Evolutionary conservation across 2,797 vertebrate species (phyloP), one percentile per base, ranked within the genome.

Genomic region (Falco berigora): DNA sequence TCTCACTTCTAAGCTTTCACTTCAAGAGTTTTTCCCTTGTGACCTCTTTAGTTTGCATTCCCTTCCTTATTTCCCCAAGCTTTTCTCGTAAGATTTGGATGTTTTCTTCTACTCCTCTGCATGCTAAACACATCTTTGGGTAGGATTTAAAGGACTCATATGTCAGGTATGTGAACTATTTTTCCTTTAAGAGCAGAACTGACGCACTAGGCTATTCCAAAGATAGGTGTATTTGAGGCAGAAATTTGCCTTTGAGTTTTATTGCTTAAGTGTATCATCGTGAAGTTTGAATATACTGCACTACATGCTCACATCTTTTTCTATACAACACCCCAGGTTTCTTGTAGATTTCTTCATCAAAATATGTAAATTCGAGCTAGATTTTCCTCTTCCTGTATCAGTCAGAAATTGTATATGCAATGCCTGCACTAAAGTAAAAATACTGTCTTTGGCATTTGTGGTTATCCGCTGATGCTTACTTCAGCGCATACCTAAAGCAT

Each of bases 1-100:
- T 92, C 62, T 76, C 58, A 85, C 42, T 95, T 90, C 53, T 44
- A 83, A 91, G 79, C n/a, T 81, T 94, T 82, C 32, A 82, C 47
- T 61, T 93, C 10, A 56, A 59, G 61, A 53, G 40, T 21, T 91
- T 88, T 86, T 63, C 80, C 86, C 63, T 46, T 68, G 77, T 67
- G 74, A 82, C 23, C 88, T 46, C 63, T 80, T 90, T 93, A 59
- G 49, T 90, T 93, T 92, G 68, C 76, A 88, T 86, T 96, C 91
- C 30, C 23, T 72, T 62, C 66, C 42, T 73, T 71, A 74, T 71
- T 89, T 90, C 80, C 74, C 92, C 71, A 71, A 92, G 87, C 53
- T 79, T 86, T 94, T 78, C 79, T 90, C 74, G 81, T 56, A 64
- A 82, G 77, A 89, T 72, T 88, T 73, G 82, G 88, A 67, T 16